Evolutionary conservation across 2,113 vertebrate genomes (phyloP).

Genomic region (Furnarius figulus): DNA sequence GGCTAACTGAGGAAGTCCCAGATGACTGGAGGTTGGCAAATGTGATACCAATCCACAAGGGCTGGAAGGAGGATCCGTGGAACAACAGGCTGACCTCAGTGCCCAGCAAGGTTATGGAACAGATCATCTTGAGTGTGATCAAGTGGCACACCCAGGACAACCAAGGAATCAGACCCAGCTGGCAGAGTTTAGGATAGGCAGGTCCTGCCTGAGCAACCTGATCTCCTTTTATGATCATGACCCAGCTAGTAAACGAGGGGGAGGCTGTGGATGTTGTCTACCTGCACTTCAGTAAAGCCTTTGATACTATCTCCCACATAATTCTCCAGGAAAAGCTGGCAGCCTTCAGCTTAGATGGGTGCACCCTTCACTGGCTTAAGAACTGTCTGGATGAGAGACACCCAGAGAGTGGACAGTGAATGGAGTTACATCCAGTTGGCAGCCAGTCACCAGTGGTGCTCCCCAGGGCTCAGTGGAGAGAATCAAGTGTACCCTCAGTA

Average conservation of each 20-base stretch:
- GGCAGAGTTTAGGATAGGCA: background rate
- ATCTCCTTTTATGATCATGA: background rate
- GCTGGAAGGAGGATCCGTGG: background rate
- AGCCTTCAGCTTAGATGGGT: background rate
- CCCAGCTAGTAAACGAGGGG: background rate
- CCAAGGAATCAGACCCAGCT: background rate
- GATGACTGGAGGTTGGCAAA: background rate
- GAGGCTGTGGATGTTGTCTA: background rate
- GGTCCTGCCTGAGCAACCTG: background rate
- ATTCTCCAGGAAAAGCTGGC: background rate
- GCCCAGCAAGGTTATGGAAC: background rate
- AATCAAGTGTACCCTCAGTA: background rate
- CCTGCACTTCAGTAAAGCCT: background rate
- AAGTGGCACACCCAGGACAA: background rate
- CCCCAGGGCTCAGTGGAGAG: background rate
- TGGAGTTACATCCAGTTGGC: background rate
- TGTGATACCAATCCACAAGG: rapidly evolving
- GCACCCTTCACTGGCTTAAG: background rate
- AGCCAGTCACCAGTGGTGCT: background rate
- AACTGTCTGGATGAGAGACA: background rate
- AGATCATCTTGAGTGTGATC: background rate
- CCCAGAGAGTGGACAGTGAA: background rate
- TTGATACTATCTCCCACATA: background rate
- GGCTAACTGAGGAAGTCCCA: background rate
- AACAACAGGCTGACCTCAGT: background rate